Evolutionary conservation across 2,888 invertebrate species (phyloP), one percentile per base, ranked within the genome.

Genomic region (Drosophila yooni): DNA sequence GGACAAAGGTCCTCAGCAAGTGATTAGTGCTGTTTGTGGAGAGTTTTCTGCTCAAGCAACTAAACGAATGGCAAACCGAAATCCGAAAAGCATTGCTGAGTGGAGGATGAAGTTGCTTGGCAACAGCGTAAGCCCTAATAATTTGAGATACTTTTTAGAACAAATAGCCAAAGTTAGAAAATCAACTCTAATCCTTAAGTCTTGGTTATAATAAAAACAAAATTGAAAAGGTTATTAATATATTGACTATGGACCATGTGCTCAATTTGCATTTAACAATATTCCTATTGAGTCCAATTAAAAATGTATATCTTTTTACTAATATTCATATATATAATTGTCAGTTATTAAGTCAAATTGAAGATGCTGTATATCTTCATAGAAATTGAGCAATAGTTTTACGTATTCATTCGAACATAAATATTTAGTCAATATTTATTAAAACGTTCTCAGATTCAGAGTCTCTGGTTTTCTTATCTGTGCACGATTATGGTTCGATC

Each of bases 11-110:
- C 59, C 59, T 76, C 59, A 48, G 57, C 78, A 77, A 72, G 75
- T 76, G 79, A 78, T 76, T 76, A 78, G 79, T 54, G 61, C 33
- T 27, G 51, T 46, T 78, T 73, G 15, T 18, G 21, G 25, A 57
- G 57, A 29, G 36, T 52, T 64, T 57, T 11, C 52, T 33, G 38
- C 51, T 52, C 31, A 52, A 71, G 31, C 33, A 54, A 34, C 63
- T 56, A 43, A 56, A 51, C 36, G 62, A 51, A 13, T 13, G 36
- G 27, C 54, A 38, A 29, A 29, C 21, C 57, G 15, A 40, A 40
- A 40, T 38, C 56, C n/a, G 29, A n/a, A n/a, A 27, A 38, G 18
- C 25, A 36, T 13, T 18, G 13, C 36, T 7, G 27, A 38, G 18
- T 6, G n/a, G 4, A 7, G n/a, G 7, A 25, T n/a, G 8, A 38